Base-by-base conservation (phyloP, 2,113 vertebrate genomes). In the Paramisgurnus dabryanus region DNA sequence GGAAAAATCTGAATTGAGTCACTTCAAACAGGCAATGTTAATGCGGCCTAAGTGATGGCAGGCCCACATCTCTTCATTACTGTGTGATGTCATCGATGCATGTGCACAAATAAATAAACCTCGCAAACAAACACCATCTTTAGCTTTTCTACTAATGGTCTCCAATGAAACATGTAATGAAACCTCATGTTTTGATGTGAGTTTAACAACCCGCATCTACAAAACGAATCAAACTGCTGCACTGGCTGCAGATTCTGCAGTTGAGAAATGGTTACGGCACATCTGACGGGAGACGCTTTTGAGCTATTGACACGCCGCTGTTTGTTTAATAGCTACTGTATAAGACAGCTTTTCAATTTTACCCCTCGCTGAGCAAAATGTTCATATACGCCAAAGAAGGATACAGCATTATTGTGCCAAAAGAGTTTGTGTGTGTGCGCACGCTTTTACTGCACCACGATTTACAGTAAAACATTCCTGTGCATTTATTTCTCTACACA, bases 311-410 rank as follows among this genome's bases (percentile, higher is more conserved):
- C 90, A 89, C 85, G 84, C 85, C 79, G 85, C 85, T 91, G 89
- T 90, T 91, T 91, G 90, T 92, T 91, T 91, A 91, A 92, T 91
- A 91, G 90, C 91, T 86, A 34, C 27, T 34, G 27, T 34, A 34
- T 34, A 90, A 86, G 89, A 88, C 90, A 84, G 89, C 88, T 87
- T 92, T 92, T 92, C 90, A 92, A 92, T 92, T 93, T 92, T 91
- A 93, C 90, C 90, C 89, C 76, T 83, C 85, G 85, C 64, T 89
- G 89, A 87, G 86, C 88, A 91, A 86, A 82, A 87, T 88, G 88
- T 85, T 91, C 88, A 89, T 34, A 34, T 87, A 88, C 85, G 65
- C 84, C 88, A 70, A 87, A 90, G 87, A 91, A 81, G 86, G 87
- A 92, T 90, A 89, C 86, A 80, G 90, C 86, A 87, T 78, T 79